Evolutionary conservation across 2,888 invertebrate species (phyloP).

Genomic region (Blastobasis adustella): DNA sequence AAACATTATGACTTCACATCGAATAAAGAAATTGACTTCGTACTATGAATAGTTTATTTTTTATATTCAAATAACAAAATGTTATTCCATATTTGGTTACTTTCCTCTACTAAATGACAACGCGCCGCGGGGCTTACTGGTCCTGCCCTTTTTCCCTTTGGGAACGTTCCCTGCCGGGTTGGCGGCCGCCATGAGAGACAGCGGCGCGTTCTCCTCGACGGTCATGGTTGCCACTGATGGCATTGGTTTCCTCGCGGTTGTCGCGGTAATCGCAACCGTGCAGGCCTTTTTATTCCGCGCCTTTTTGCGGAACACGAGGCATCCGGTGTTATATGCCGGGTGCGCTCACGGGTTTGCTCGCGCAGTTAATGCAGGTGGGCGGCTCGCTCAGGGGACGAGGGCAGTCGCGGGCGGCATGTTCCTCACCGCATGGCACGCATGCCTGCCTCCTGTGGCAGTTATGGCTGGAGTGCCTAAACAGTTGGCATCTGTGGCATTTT

Average conservation of each 20-base stretch:
- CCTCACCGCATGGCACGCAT: constrained; percentile 5
- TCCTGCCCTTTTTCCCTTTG: not conserved
- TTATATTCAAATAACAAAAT: too few species aligned
- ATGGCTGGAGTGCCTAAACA: not conserved
- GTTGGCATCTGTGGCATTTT: constrained; percentile 5
- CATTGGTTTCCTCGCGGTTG: not conserved
- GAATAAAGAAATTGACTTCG: too few species aligned
- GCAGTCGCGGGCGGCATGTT: not conserved
- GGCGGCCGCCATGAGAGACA: not conserved
- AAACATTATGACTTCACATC: too few species aligned
- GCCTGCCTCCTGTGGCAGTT: not conserved
- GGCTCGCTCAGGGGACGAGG: not conserved
- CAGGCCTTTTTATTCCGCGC: not conserved
- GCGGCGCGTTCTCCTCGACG: not conserved
- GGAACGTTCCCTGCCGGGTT: not conserved
- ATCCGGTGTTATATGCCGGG: constrained; percentile 1
- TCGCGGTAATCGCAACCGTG: not conserved
- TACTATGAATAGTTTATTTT: too few species aligned
- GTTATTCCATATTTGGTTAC: too few species aligned
- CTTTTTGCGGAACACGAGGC: not conserved
- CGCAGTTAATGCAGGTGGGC: constrained; percentile 7
- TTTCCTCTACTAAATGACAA: too few species aligned
- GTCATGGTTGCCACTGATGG: not conserved
- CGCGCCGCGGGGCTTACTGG: not conserved
- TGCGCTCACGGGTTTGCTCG: constrained; percentile 5